Conservation (phyloP, 2,797 vertebrate species). For the Siniperca undulata region DNA sequence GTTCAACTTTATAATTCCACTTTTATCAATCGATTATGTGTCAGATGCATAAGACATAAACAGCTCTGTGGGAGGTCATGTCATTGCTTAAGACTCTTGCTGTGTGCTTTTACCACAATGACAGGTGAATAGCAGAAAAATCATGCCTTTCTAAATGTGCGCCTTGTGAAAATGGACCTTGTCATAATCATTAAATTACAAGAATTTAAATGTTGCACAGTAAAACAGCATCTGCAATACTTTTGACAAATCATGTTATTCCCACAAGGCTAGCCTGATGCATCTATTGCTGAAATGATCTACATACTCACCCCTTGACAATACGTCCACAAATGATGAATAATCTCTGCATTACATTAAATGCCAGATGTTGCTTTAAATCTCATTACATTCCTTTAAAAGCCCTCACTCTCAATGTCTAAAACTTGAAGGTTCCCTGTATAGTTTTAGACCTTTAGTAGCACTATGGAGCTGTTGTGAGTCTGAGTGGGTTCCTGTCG, state of each 20-base stretch:
- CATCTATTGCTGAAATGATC: constrained; percentile 13
- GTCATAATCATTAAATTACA: constrained; percentile 53
- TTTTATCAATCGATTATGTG: constrained; percentile 80
- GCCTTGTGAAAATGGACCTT: constrained; percentile 53
- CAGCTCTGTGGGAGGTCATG: constrained; percentile 66
- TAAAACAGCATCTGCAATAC: constrained; percentile 32
- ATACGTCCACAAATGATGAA: constrained; percentile 32
- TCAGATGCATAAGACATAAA: constrained; percentile 70
- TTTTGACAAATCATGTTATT: constrained; percentile 28
- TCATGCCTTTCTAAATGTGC: constrained; percentile 41
- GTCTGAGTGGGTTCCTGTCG: not conserved
- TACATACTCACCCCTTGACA: constrained; percentile 16
- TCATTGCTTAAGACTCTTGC: constrained; percentile 54
- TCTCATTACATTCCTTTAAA: too few relatives aligned
- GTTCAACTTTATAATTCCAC: constrained; percentile 71
- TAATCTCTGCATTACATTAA: constrained; percentile 45
- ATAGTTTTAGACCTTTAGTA: not conserved
- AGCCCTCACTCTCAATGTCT: constrained; percentile 2
- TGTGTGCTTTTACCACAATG: constrained; percentile 50
- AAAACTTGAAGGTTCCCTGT: not conserved
- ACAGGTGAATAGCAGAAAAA: constrained; percentile 41
- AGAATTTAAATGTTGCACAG: constrained; percentile 31
- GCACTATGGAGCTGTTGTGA: too few relatives aligned
- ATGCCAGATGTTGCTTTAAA: constrained; percentile 43
- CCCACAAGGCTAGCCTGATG: not conserved